These are phyloP conservation scores for Danionella dracula DNA, from an alignment of 2,797 vertebrate species.

Conservation along the genomic window DNA sequence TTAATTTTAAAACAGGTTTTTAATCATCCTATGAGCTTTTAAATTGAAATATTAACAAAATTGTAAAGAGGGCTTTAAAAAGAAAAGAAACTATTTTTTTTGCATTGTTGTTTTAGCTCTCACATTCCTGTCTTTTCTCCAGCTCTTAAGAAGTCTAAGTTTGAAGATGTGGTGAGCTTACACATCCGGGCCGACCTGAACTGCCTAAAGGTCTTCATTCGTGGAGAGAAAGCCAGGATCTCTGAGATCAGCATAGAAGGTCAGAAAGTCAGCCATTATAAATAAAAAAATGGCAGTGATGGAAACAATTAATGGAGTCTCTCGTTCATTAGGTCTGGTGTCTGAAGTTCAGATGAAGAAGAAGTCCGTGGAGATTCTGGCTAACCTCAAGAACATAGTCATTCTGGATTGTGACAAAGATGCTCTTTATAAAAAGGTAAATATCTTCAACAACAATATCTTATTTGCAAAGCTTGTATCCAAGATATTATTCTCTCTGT, in stretches of 20 bases:
- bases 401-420: conserved; percentile 85
- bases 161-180: conserved; percentile 83
- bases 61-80: too few relatives aligned
- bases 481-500: too few relatives aligned
- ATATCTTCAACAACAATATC: too few relatives aligned
- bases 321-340: conserved; percentile 73
- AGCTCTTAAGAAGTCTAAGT: conserved; percentile 78
- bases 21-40: too few relatives aligned
- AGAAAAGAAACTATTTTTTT: neutral
- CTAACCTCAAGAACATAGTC: conserved; percentile 89
- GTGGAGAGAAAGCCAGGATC: conserved; percentile 83
- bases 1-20: too few relatives aligned
- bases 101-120: neutral
- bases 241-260: conserved; percentile 94
- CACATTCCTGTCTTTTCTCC: neutral
- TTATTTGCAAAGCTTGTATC: too few relatives aligned
- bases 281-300: conserved; percentile 14
- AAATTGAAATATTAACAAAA: too few relatives aligned
- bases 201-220: conserved; percentile 87
- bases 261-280: too few relatives aligned
- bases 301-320: neutral
- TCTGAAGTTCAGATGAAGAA: conserved; percentile 86
- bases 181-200: conserved; percentile 84
- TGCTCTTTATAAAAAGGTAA: conserved; percentile 89
- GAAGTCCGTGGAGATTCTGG: conserved; percentile 77